Conservation (phyloP, 2,113 vertebrate species). For the Pseudois nayaur region DNA sequence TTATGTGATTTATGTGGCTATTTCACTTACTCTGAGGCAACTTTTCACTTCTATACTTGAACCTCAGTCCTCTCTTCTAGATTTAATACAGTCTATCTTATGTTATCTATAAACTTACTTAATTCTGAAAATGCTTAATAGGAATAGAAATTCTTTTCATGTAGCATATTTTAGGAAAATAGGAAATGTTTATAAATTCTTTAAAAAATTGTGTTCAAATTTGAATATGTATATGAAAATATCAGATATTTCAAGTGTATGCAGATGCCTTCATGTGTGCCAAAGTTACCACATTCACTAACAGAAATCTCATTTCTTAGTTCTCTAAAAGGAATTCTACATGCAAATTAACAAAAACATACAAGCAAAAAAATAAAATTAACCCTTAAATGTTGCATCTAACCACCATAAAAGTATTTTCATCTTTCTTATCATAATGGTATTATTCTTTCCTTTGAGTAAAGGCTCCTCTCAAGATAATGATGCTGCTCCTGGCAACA, state of each 20-base stretch:
- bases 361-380: background rate
- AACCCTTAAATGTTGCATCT: background rate
- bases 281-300: background rate
- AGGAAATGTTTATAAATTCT: background rate
- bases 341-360: background rate
- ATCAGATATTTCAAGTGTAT: background rate
- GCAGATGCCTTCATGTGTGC: fast-evolving
- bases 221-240: background rate
- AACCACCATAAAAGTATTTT: background rate
- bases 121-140: background rate
- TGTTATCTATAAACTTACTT: background rate
- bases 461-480: background rate
- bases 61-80: background rate
- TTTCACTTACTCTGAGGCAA: background rate
- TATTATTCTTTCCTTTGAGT: background rate
- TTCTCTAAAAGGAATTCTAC: background rate
- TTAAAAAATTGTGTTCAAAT: background rate
- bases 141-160: background rate
- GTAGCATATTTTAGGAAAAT: background rate
- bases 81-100: background rate
- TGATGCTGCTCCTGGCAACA: background rate
- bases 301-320: background rate
- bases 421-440: background rate
- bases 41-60: constrained; percentile 14
- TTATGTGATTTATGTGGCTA: background rate